Percentiles rank a stretch among this genome's conserved stretches.
Conservation (phyloP, 92 coral and sea anemone genomes). For the Heteractis magnifica region DNA sequence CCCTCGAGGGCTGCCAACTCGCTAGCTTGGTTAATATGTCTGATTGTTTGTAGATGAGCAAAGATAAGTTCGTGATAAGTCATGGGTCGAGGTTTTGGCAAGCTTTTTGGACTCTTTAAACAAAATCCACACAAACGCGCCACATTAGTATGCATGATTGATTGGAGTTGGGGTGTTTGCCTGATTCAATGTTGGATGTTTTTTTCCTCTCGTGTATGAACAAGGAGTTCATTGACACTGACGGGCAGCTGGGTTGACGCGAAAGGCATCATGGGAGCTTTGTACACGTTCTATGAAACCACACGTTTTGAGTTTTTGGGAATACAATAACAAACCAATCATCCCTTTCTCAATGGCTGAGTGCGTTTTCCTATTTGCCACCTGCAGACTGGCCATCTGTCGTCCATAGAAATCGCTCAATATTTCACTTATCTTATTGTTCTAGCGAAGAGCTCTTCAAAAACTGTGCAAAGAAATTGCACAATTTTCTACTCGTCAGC, state of each 20-base stretch:
- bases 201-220: constrained; percentile 1
- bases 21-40: constrained; percentile 1
- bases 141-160: not conserved
- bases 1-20: constrained; percentile 15
- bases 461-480: constrained; percentile 24
- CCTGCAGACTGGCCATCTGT: constrained; percentile 75
- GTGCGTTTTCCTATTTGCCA: constrained; percentile 55
- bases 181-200: constrained; percentile 27
- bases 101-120: not conserved
- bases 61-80: not conserved
- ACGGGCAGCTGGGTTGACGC: constrained; percentile 39
- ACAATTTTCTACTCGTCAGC: constrained; percentile 29
- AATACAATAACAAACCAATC: constrained; percentile 65
- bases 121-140: not conserved
- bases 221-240: constrained; percentile 21
- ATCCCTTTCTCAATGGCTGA: constrained; percentile 41
- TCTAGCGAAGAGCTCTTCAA: constrained; percentile 23
- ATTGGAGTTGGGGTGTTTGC: constrained; percentile 2
- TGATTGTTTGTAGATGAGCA: not conserved
- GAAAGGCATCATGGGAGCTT: constrained; percentile 60
- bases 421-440: constrained; percentile 52
- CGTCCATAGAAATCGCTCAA: constrained; percentile 53
- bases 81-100: not conserved
- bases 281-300: constrained; percentile 32
- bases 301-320: constrained; percentile 61